Evolutionary conservation across 23 tunicate species (phyloP).

Genomic region (Pegea sp.): DNA sequence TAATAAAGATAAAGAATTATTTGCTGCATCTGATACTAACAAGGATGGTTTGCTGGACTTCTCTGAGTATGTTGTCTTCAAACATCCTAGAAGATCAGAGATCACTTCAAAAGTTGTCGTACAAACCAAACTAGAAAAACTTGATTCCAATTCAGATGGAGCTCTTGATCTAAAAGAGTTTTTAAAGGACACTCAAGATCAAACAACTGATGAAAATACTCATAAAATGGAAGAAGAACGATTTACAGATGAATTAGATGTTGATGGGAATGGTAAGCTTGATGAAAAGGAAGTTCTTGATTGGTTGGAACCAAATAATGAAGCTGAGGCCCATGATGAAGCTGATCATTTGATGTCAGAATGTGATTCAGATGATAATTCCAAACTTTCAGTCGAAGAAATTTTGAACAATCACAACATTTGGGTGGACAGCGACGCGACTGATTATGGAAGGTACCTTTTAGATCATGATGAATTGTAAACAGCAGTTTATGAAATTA

Average conservation of each 20-base stretch:
- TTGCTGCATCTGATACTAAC: constrained; percentile 34
- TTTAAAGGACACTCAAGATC: constrained; percentile 4
- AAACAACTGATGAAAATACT: constrained; percentile 4
- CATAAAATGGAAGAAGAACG: constrained; percentile 21
- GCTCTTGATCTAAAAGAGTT: constrained; percentile 15
- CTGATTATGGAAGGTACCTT: constrained; percentile 71
- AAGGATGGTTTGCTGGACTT: constrained; percentile 7
- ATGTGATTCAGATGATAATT: constrained; percentile 29
- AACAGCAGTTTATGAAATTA: no score
- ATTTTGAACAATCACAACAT: constrained; percentile 33
- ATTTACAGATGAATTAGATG: constrained; percentile 42
- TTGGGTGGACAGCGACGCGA: constrained; percentile 95
- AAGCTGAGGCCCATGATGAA: constrained; percentile 43
- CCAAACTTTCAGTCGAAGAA: constrained; percentile 30
- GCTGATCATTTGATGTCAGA: constrained; percentile 55
- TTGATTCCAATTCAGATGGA: constrained; percentile 27
- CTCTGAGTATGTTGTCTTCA: constrained; percentile 26
- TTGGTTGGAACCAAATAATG: constrained; percentile 66
- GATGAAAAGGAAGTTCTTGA: constrained; percentile 40
- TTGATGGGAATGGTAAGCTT: constrained; percentile 13
- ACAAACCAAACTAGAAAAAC: constrained; percentile 6
- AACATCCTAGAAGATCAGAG: constrained; percentile 25
- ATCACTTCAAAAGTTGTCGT: constrained; percentile 9
- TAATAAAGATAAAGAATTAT: constrained; percentile 23
- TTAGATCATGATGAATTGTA: constrained; percentile 78